phyloP scores from a whole-genome alignment of 2,797 vertebrate genomes.

The Onychomys arenicola region DNA sequence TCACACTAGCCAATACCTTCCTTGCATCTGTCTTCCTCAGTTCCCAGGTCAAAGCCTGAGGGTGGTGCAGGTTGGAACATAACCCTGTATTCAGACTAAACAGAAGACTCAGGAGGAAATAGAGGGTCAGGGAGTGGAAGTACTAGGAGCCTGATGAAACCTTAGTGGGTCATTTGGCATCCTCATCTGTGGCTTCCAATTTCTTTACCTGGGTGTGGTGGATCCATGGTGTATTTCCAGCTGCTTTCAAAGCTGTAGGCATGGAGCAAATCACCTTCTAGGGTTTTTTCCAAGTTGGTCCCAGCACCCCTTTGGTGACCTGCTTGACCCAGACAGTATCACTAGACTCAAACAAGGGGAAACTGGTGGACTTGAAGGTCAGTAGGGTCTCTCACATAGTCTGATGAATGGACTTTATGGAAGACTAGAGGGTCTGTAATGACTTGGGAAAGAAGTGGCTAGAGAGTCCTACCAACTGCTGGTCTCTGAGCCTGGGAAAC shows the following conservation, averaged over 20 bases:
- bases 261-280: neutral
- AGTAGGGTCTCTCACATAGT: neutral
- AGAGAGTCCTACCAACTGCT: neutral
- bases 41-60: too few species aligned
- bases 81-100: too few species aligned
- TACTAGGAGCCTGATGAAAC: neutral
- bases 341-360: neutral
- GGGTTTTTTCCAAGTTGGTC: neutral
- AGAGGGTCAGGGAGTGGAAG: neutral
- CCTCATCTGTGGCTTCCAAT: neutral
- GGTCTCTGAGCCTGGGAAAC: neutral
- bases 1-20: too few species aligned
- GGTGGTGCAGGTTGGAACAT: too few species aligned
- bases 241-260: neutral
- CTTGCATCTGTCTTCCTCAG: too few species aligned
- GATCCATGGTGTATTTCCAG: neutral
- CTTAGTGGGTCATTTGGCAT: neutral
- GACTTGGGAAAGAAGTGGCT: neutral
- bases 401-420: neutral
- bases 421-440: neutral
- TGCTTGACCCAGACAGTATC: neutral
- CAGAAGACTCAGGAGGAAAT: neutral
- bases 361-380: neutral
- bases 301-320: neutral
- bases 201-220: neutral